Evolutionary conservation across 2,888 invertebrate species (phyloP), one percentile per base, ranked within the genome.

Genomic region (Macaria liturata): DNA sequence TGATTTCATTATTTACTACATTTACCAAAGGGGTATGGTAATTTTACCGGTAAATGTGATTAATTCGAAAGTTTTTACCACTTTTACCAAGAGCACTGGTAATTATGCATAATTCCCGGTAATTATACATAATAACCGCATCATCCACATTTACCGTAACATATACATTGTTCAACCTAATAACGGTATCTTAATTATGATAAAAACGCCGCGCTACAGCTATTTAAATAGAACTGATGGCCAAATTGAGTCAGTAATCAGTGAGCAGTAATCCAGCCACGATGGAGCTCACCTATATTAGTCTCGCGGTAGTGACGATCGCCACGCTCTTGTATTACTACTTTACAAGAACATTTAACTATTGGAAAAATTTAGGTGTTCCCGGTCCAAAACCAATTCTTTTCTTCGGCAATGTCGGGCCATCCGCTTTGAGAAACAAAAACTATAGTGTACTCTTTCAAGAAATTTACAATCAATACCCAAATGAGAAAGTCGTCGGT

Each of bases 401-500:
- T 0, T 54, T 85, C 0, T 80, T 81, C 44, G 85, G 85, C 0
- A 83, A 78, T 49, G 3, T 80, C 1, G 69, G 67, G 32, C 73
- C 80, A 8, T 67, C 70, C 0, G 59, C 72, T 0, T 49, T 80
- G 0, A 62, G 76, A 30, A 63, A 48, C 9, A 74, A 75, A 64
- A 70, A 70, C 48, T 8, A 64, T 0, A 71, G 69, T 1, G 37
- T 63, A 1, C 59, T 80, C 0, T 61, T 75, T 4, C 65, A 73
- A 48, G 74, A 80, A 40, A 59, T 80, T 1, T 85, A 86, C 51
- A 46, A 75, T 0, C 54, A 63, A 3, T 85, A 65, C 51, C 77
- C 80, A 0, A 66, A 81, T 4, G 84, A 83, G 61, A 84, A 82
- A 68, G 67, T 83, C 0, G 75, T 86, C 0, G 86, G 86, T 1